Evolutionary conservation across 1,140 invertebrate genomes (phyloP), one percentile per base, ranked within the genome.

Genomic region (Micrasema longulum): DNA sequence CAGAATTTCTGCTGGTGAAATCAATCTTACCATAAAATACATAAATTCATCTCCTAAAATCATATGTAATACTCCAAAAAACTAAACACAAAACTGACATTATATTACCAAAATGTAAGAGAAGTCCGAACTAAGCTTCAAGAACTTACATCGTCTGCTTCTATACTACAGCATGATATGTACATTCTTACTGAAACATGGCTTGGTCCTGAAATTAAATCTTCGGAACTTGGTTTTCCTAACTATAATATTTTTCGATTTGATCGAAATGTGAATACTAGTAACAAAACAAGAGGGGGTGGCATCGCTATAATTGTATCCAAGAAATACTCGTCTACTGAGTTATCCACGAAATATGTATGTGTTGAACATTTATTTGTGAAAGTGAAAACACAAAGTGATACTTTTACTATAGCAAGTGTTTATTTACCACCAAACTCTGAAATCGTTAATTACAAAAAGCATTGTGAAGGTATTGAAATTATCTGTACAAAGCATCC

Each of bases 151-250:
- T 10, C 14, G 18, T 4, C 45, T 16, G 16, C 10, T 10, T 16
- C 45, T 48, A 6, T 16, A 14, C 14, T 18, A 1, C 1, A 11
- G 9, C 16, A 48, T 48, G 45, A 48, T 16, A 16, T 16, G 18
- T 48, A 16, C 7, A 48, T 48, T 11, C 1, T 48, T n/a, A 48
- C 45, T 14, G 14, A 48, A 48, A 48, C 45, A 20, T 48, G 45
- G 45, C 45, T 48, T 1, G 6, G 9, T 14, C 45, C 45, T 5
- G 45, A 20, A n/a, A 14, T 48, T 18, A 48, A 48, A 3, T 48
- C 45, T 48, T 20, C 45, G 9, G 45, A 48, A 48, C 45, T 48
- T 14, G 45, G 45, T 1, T 48, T 48, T 7, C 2, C 45, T 7
- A 2, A n/a, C 16, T 20, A 48, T 16, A 48, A 48, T 7, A 48